A percentile compares a stretch with the other conserved stretches of the same genome.
phyloP scores from a whole-genome alignment of 2,113 vertebrate species.

The Sylvia atricapilla region DNA sequence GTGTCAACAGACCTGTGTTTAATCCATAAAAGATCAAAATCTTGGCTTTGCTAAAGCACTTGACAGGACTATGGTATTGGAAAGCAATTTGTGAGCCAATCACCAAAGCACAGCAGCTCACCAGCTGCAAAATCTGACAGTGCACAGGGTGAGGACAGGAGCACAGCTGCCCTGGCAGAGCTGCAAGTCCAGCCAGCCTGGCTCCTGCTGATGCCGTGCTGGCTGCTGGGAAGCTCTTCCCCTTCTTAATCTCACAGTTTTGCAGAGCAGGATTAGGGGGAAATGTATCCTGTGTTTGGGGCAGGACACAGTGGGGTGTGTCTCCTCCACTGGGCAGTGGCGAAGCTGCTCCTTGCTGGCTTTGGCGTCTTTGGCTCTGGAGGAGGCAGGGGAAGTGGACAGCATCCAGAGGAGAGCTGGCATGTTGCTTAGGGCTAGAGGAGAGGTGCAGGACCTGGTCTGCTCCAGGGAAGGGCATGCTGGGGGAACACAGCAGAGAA shows the following conservation, averaged over 20 bases:
- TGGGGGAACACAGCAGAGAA: neutral
- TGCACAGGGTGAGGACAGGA: neutral
- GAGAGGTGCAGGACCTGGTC: neutral
- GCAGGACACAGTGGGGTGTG: neutral
- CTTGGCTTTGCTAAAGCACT: neutral
- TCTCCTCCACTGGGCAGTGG: neutral
- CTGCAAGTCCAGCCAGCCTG: accelerated
- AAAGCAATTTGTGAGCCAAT: neutral
- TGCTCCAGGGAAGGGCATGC: neutral
- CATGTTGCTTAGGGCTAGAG: neutral
- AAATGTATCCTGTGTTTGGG: neutral
- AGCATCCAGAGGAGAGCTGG: neutral
- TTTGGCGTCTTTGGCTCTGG: neutral
- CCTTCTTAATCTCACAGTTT: neutral
- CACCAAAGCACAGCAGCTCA: accelerated
- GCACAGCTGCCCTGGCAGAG: neutral
- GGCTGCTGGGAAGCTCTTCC: neutral
- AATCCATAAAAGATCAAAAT: neutral
- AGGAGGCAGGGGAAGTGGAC: neutral
- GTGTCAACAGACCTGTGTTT: neutral
- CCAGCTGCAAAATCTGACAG: neutral
- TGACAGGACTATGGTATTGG: neutral
- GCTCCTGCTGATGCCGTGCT: neutral
- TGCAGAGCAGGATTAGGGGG: neutral
- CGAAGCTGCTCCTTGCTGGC: neutral